These are phyloP conservation scores for Caerostris extrusa DNA, from an alignment of 1,140 invertebrate genomes.

Conservation along the genomic window DNA sequence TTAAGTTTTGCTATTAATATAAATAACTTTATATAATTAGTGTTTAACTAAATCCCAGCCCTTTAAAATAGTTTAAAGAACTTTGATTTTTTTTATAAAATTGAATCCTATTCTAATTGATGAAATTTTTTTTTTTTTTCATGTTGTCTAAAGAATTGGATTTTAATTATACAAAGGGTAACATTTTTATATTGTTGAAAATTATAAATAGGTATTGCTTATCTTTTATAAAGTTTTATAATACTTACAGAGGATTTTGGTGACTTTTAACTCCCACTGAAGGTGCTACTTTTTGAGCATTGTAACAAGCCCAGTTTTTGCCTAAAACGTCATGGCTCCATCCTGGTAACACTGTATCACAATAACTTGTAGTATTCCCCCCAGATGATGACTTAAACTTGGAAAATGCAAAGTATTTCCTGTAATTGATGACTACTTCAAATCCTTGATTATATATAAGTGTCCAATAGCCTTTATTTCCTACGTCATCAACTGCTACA, in stretches of 20 bases:
- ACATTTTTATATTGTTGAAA: too few relatives aligned
- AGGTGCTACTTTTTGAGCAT: slow-evolving; percentile 80
- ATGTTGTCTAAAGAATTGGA: too few relatives aligned
- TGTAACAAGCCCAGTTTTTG: slow-evolving; percentile 78
- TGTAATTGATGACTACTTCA: slow-evolving; percentile 80
- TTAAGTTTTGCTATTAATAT: too few relatives aligned
- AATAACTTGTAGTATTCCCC: slow-evolving; percentile 81
- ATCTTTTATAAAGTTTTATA: not conserved
- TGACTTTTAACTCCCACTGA: slow-evolving; percentile 42
- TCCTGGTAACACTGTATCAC: slow-evolving; percentile 81
- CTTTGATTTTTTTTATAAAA: too few relatives aligned
- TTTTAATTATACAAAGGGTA: too few relatives aligned
- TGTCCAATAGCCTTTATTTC: slow-evolving; percentile 84
- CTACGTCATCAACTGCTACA: slow-evolving; percentile 80
- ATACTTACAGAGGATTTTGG: slow-evolving; percentile 50
- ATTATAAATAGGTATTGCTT: too few relatives aligned
- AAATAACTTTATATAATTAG: too few relatives aligned
- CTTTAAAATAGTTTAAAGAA: too few relatives aligned
- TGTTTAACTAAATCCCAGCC: too few relatives aligned
- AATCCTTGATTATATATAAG: slow-evolving; percentile 84
- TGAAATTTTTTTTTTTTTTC: too few relatives aligned
- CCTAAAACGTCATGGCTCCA: slow-evolving; percentile 83
- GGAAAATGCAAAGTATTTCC: slow-evolving; percentile 83
- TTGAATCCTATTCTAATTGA: too few relatives aligned
- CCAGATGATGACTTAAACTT: slow-evolving; percentile 80